Percentiles rank a stretch among this genome's conserved stretches.
phyloP scores from a whole-genome alignment of 2,113 vertebrate species.

The Arvicanthis niloticus region DNA sequence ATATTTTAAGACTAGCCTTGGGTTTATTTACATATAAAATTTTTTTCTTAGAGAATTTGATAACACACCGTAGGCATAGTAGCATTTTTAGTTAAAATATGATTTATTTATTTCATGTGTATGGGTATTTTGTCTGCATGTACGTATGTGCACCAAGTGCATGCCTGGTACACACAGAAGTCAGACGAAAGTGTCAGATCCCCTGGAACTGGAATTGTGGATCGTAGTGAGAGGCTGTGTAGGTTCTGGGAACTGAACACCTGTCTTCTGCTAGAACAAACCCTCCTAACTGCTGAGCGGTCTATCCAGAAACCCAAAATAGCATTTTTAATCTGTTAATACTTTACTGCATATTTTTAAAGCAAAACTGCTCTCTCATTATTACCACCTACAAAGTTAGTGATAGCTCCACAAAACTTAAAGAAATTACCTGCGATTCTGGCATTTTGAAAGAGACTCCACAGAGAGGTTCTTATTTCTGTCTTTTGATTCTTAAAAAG shows the following conservation, averaged over 20 bases:
- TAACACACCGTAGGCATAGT: not conserved
- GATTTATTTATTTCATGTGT: not conserved
- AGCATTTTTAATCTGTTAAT: not conserved
- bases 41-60: conserved; percentile 8
- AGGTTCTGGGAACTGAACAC: not conserved
- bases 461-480: not conserved
- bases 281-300: not conserved
- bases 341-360: not conserved
- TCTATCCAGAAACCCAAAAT: not conserved
- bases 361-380: not conserved
- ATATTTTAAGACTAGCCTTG: not conserved
- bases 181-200: not conserved
- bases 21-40: not conserved
- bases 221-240: not conserved
- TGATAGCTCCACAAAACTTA: not conserved
- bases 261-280: too few relatives aligned
- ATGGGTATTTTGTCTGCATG: not conserved
- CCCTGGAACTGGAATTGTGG: not conserved
- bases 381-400: not conserved
- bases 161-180: too few relatives aligned
- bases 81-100: not conserved
- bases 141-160: too few relatives aligned
- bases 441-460: conserved; percentile 5
- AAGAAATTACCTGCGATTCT: not conserved
- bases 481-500: not conserved